Conservation (phyloP, 2,888 invertebrate genomes). For the Polydrusus tereticollis region DNA sequence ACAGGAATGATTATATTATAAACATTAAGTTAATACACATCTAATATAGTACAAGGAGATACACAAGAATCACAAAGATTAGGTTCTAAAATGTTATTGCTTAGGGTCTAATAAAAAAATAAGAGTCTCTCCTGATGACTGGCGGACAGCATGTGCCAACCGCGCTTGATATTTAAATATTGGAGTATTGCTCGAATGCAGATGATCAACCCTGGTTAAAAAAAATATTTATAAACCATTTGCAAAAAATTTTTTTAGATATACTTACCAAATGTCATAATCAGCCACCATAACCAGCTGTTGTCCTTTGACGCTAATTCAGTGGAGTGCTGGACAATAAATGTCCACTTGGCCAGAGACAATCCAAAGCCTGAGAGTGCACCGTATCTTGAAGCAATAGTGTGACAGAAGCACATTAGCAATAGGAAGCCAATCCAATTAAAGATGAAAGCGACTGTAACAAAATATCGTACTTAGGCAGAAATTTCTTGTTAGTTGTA, state of each 20-base stretch:
- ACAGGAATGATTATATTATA: conserved; percentile 6
- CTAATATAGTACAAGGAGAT: conserved; percentile 39
- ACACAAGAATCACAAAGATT: conserved; percentile 32
- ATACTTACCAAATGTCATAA: conserved; percentile 87
- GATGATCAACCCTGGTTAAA: conserved; percentile 82
- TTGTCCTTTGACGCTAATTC: conserved; percentile 89
- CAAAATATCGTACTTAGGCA: too few species aligned
- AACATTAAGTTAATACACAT: conserved; percentile 25
- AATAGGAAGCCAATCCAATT: conserved; percentile 96
- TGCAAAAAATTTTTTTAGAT: too few species aligned
- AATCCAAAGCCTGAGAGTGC: conserved; percentile 93
- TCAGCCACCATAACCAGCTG: conserved; percentile 93
- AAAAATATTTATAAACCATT: conserved; percentile 10
- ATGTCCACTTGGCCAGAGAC: conserved; percentile 94
- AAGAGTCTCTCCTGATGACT: conserved; percentile 89
- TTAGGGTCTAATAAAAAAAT: conserved; percentile 82
- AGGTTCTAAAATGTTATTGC: conserved; percentile 6
- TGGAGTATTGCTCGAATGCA: conserved; percentile 89
- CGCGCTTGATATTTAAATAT: conserved; percentile 89
- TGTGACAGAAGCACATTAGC: conserved; percentile 94
- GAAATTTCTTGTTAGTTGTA: too few species aligned
- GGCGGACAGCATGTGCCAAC: conserved; percentile 88
- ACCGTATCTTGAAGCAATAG: conserved; percentile 93
- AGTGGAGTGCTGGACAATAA: conserved; percentile 92
- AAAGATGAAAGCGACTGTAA: conserved; percentile 91